phyloP scores from a whole-genome alignment of 1,140 invertebrate genomes.

The Drosophila sulfurigaster region DNA sequence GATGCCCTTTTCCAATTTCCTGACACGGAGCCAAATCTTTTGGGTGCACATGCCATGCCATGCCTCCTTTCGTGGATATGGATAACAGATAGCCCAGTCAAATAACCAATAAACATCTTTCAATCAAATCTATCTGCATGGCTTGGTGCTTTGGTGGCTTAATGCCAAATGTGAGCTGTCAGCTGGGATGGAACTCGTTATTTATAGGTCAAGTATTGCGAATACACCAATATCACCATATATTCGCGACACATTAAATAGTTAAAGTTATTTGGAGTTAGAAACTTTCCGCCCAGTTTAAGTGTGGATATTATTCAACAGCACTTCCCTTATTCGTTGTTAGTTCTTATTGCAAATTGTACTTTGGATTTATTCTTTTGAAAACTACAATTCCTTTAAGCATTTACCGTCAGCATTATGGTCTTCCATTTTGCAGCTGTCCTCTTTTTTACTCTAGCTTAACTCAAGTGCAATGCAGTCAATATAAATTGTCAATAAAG shows the following conservation, averaged over 20 bases:
- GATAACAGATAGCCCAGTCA: constrained; percentile 14
- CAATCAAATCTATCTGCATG: constrained; percentile 8
- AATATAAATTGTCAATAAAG: constrained; percentile 65
- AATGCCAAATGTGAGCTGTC: background rate
- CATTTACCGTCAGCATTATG: no score
- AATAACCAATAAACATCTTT: constrained; percentile 18
- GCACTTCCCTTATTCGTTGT: no score
- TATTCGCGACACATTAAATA: no score
- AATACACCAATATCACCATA: no score
- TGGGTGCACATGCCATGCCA: constrained; percentile 4
- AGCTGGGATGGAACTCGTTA: background rate
- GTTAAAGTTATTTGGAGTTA: no score
- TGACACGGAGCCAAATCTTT: constrained; percentile 13
- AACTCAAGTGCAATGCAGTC: constrained; percentile 19
- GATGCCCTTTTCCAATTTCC: constrained; percentile 53
- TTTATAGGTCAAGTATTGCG: background rate
- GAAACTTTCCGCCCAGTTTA: no score
- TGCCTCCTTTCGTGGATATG: constrained; percentile 10
- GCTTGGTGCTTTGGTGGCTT: background rate
- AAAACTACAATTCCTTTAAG: no score
- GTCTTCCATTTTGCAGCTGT: background rate
- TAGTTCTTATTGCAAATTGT: no score
- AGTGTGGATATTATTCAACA: no score
- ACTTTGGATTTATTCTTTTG: no score
- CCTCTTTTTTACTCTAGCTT: background rate